Base-by-base conservation (phyloP, 2,797 vertebrate genomes). In the Gymnoscopelus microlampas region DNA sequence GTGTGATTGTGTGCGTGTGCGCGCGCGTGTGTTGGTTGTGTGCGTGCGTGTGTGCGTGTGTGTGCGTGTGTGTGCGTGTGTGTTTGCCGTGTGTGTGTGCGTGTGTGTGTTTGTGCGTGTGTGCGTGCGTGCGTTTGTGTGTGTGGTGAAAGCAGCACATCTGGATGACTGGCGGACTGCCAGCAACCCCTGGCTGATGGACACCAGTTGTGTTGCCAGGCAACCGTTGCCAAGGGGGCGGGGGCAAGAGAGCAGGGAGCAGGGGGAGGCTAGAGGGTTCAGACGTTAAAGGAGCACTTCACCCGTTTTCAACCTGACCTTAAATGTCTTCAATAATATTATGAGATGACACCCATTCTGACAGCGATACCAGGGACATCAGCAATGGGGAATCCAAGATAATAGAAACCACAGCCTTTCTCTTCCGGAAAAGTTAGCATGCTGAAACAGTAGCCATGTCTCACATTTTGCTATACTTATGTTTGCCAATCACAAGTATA, bases 181-280 rank as follows among this genome's bases (percentile, higher is more conserved):
- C 88, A 44, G 39, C 39, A 61, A 9, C 56, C 23, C 29, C 48
- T 44, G 39, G 72, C 74, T 83, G 90, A 89, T 89, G 80, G 78
- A 84, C 85, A 91, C 87, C 90, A 91, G 88, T 90, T 89, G 83
- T 85, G 86, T 84, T 82, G 85, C 75, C 57, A 66, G 80, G 85
- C 85, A 89, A 86, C 82, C 0, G 73, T 86, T 77, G 80, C 77
- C 71, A 79, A 50, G 76, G 77, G 85, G 79, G 70, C 29, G 51
- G 70, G 50, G 10, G 23, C 39, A 39, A 19, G 35, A 8, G 81
- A 24, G 15, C 44, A 4, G 47, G 49, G 47, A 88, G 79, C 71
- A 35, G 71, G 71, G 78, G 39, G 8, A 44, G 39, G 8, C 8
- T 44, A 44, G 39, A 44, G 39, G 39, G 39, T 44, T 44, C 39